Base-by-base conservation (phyloP, 2,888 invertebrate species). In the Scaptomyza polygonia region DNA sequence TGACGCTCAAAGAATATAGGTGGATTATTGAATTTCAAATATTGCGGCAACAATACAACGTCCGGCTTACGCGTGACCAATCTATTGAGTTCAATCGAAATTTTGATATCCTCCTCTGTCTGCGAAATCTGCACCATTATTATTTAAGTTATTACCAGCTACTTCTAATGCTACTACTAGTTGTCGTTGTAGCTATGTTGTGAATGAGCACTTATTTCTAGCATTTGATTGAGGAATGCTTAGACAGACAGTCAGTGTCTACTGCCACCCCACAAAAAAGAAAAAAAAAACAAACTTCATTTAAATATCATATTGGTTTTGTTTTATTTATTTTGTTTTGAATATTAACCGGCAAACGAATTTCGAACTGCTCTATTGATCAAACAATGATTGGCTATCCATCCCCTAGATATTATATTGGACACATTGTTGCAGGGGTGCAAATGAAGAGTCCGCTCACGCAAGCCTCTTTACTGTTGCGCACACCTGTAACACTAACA, bases 1-100 rank as follows among this genome's bases (percentile, higher is more conserved):
- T 92, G 92, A 0, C 91, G 89, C 61, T 91, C 91, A 57, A 91
- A 91, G 56, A 91, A 91, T 65, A 91, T 90, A 3, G 91, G 91
- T 9, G 91, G 91, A 86, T 89, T 91, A 59, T 91, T 91, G 43
- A 91, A 91, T 59, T 91, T 91, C 0, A 91, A 68, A 67, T 91
- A 91, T 43, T 79, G 83, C 7, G 91, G 89, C 34, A 91, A 64
- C 3, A 92, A 72, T 2, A 91, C 89, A 54, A 91, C 89, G 61
- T 91, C 92, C 64, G 92, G 91, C 29, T 88, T 90, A 16, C 85
- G 88, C 47, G 86, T 89, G 14, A 89, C 84, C 66, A 90, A 64
- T 30, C 90, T 88, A 67, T 90, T 91, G 6, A 91, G 72, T 61
- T 91, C 91, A 64, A 91, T 91, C 3, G 86, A 84, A 54, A 91